Evolutionary conservation across 2,113 vertebrate species (phyloP).

Genomic region (Chaetura pelagica): DNA sequence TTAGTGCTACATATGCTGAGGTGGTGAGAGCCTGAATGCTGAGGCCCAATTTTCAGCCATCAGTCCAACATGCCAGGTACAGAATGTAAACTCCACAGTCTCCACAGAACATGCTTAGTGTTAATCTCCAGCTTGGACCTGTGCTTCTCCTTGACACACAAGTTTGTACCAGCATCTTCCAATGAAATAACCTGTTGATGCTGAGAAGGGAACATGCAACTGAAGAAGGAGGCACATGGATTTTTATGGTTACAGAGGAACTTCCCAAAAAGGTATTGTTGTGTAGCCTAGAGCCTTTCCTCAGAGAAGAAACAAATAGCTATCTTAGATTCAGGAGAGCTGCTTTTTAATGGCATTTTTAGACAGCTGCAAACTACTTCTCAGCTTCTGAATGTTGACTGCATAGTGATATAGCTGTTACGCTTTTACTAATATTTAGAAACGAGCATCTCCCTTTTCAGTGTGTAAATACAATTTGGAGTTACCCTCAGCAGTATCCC

Average conservation of each 20-base stretch:
- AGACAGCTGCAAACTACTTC: not conserved
- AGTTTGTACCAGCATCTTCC: not conserved
- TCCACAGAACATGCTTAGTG: accelerated
- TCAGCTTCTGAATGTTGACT: not conserved
- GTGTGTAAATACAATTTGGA: not conserved
- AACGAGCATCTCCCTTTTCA: not conserved
- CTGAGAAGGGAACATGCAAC: not conserved
- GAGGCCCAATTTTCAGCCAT: not conserved
- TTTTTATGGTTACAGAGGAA: not conserved
- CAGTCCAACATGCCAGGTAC: not conserved
- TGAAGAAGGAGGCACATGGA: not conserved
- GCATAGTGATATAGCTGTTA: not conserved
- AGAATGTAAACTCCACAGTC: not conserved
- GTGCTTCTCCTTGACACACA: not conserved
- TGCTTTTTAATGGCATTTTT: not conserved
- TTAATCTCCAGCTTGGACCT: not conserved
- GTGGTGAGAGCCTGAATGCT: not conserved
- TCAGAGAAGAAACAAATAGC: not conserved
- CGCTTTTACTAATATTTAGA: not conserved
- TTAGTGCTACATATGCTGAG: not conserved
- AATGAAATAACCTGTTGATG: not conserved
- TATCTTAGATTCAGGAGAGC: not conserved
- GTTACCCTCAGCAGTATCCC: not conserved
- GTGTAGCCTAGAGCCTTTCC: not conserved
- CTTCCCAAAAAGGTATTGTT: not conserved